A percentile compares a stretch with the other conserved stretches of the same genome.
These are phyloP conservation scores for Propithecus perrieri DNA, from an alignment of 2,797 vertebrate genomes.

Conservation along the genomic window DNA sequence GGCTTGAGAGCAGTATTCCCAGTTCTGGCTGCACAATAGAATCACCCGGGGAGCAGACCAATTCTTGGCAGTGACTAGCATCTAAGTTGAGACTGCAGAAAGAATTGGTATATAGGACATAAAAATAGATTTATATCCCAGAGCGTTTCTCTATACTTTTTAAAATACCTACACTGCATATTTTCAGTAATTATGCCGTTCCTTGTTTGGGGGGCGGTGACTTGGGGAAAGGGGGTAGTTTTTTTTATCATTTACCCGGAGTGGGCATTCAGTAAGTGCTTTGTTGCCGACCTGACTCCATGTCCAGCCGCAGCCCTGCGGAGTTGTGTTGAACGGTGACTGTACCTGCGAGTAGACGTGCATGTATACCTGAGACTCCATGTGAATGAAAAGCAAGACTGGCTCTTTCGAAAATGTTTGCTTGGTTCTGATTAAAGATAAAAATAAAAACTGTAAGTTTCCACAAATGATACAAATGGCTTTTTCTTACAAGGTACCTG, in stretches of 20 bases:
- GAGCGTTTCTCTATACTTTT: neutral
- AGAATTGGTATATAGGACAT: neutral
- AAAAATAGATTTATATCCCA: slow-evolving; percentile 1
- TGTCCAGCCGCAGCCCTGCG: neutral
- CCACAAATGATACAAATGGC: neutral
- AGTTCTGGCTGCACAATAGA: neutral
- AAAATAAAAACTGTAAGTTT: slow-evolving; percentile 44
- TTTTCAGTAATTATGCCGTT: neutral
- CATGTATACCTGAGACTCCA: neutral
- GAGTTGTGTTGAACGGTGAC: neutral
- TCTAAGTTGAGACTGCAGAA: neutral
- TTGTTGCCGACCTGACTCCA: neutral
- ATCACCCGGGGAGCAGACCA: neutral
- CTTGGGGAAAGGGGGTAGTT: neutral
- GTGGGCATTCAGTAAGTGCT: neutral
- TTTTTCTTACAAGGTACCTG: slow-evolving; percentile 20
- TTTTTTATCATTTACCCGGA: neutral
- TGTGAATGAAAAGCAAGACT: slow-evolving; percentile 18
- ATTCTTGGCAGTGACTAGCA: neutral
- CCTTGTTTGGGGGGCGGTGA: neutral
- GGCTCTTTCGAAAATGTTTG: slow-evolving; percentile 56
- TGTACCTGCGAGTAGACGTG: neutral
- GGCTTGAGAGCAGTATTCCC: neutral
- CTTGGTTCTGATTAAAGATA: neutral
- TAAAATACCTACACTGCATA: neutral